phyloP scores from a whole-genome alignment of 1,140 invertebrate species.

The Potamilus streckersoni region DNA sequence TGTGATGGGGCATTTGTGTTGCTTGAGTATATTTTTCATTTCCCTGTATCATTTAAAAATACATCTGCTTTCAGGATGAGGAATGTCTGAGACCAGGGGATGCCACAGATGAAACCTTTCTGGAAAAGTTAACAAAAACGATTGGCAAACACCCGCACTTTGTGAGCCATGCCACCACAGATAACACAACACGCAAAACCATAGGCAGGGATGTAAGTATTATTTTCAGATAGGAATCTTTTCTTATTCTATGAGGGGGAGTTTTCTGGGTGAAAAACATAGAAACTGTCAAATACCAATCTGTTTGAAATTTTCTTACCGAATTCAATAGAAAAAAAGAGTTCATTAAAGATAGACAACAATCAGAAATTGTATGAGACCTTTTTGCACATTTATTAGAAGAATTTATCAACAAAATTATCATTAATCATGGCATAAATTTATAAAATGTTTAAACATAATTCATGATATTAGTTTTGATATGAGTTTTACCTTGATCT shows the following conservation, averaged over 20 bases:
- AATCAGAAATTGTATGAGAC: background rate
- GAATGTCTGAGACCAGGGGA: slow-evolving; percentile 92
- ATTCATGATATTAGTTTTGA: too few relatives aligned
- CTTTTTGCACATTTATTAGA: too few relatives aligned
- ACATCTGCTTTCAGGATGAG: slow-evolving; percentile 79
- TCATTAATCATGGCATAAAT: too few relatives aligned
- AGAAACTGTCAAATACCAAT: too few relatives aligned
- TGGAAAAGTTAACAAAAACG: slow-evolving; percentile 80
- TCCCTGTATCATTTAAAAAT: background rate
- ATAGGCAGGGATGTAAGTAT: slow-evolving; percentile 82
- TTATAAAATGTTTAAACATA: too few relatives aligned
- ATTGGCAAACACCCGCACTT: slow-evolving; percentile 83
- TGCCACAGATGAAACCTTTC: slow-evolving; percentile 84
- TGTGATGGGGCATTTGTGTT: too few relatives aligned
- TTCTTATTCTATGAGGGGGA: too few relatives aligned
- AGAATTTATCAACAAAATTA: too few relatives aligned
- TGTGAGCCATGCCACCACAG: slow-evolving; percentile 80
- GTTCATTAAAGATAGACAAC: background rate
- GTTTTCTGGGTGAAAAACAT: too few relatives aligned
- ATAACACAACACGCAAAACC: slow-evolving; percentile 80
- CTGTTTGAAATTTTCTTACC: too few relatives aligned
- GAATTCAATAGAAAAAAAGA: background rate
- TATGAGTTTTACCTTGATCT: too few relatives aligned
- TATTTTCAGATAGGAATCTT: background rate
- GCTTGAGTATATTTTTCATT: too few relatives aligned